Evolutionary conservation across 2,888 invertebrate species (phyloP), one percentile per base, ranked within the genome.

Genomic region (Colletes collaris): DNA sequence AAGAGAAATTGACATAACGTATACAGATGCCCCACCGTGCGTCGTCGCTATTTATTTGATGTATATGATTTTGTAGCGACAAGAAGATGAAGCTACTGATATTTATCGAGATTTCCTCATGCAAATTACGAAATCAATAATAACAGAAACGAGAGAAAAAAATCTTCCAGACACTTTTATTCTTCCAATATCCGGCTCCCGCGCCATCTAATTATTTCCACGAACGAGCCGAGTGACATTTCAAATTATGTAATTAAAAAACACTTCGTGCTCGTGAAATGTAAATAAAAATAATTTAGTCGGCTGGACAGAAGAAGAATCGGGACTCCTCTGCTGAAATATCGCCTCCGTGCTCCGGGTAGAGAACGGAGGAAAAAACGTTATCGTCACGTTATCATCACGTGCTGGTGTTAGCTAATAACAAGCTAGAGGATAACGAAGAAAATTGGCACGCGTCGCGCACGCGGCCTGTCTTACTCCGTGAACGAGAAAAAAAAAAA

Each of bases 361-460:
- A 16, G 10, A 56, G 19, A 16, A n/a, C 35, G 35, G 46, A n/a
- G 10, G n/a, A 53, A 74, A 80, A 70, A 69, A 65, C n/a, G 53
- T 76, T 86, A 82, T 85, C 78, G 62, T 78, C 87, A 87, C 84
- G 87, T 76, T 76, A 70, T 72, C 66, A 76, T 77, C 76, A 86
- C 86, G 86, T 86, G 86, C 13, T 58, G 16, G 16, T 60, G 56
- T 84, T 79, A 77, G 76, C 75, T 83, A 81, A 82, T 73, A 65
- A 73, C 69, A 59, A 53, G 69, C 53, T 53, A 59, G 64, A 71
- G 65, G 71, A 72, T 73, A 69, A 58, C 37, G 64, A 76, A 71
- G 68, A 78, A 86, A 84, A 86, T 76, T 82, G 83, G 84, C 87
- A 87, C 83, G 87, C 79, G 79, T 67, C 86, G 79, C 65, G 70